These are phyloP conservation scores for Poeciliopsis prolifica DNA, from an alignment of 2,113 vertebrate genomes.

Conservation along the genomic window DNA sequence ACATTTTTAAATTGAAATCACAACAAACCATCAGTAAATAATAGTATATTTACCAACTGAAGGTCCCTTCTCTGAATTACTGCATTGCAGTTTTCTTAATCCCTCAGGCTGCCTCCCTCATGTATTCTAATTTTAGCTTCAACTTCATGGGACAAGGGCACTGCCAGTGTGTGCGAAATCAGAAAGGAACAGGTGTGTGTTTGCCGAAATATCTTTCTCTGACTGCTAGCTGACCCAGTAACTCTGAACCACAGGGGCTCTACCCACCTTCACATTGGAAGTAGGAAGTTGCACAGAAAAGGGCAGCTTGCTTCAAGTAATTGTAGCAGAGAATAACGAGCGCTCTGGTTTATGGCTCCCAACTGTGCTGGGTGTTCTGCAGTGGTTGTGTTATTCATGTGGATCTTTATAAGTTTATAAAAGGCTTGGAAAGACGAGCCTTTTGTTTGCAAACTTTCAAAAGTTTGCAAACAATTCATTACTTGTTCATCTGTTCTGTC, in stretches of 20 bases:
- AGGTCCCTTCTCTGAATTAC: constrained; percentile 17
- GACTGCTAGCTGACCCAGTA: constrained; percentile 33
- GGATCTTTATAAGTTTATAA: neutral
- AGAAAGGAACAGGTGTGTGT: constrained; percentile 3
- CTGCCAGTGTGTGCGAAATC: constrained; percentile 26
- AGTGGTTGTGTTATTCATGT: constrained; percentile 9
- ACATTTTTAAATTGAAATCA: neutral
- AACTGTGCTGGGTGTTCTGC: constrained; percentile 17
- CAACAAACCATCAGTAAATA: too few relatives aligned
- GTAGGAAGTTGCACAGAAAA: constrained; percentile 6
- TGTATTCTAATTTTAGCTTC: constrained; percentile 58
- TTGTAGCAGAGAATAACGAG: constrained; percentile 56
- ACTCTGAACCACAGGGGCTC: constrained; percentile 24
- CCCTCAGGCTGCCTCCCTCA: constrained; percentile 17
- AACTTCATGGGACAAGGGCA: constrained; percentile 51
- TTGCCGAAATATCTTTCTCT: constrained; percentile 27
- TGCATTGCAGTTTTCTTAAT: constrained; percentile 55
- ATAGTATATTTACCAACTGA: neutral
- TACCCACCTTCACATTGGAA: constrained; percentile 42
- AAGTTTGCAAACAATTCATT: neutral
- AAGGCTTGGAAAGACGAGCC: neutral
- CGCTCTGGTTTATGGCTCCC: constrained; percentile 21
- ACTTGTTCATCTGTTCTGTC: constrained; percentile 4
- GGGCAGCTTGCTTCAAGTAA: constrained; percentile 35
- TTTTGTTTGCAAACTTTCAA: neutral